Evolutionary conservation across 1,140 invertebrate species (phyloP), one percentile per base, ranked within the genome.

Genomic region (Zaprionus capensis): DNA sequence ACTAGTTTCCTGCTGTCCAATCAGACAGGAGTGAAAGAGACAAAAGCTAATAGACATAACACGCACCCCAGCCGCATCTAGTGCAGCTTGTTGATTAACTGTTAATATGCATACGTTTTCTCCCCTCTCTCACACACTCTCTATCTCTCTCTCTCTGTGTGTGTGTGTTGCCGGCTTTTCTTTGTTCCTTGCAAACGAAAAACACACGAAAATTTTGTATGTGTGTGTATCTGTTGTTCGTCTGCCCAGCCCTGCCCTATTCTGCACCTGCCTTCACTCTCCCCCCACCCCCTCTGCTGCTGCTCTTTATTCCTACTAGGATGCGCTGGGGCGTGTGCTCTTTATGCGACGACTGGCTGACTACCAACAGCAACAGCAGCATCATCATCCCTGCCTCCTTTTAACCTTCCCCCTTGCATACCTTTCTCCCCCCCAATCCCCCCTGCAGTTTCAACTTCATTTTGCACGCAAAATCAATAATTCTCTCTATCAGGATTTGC

Each of bases 391-490:
- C 24, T 12, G 51, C n/a, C 15, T 15, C 24, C 55, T 56, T 34
- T 34, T 9, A 34, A 11, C 31, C 9, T 34, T 34, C 31, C 9
- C 31, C 28, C 7, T 28, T 28, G 28, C 28, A 28, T 7, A 28
- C 28, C 28, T 2, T 9, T 67, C 20, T 46, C 38, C 24, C n/a
- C 22, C 41, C n/a, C 14, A 41, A 72, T 51, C 22, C 41, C n/a
- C 14, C 51, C 75, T 51, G 51, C 62, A 22, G 41, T 17, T 17
- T 82, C 72, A 66, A 64, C 70, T 76, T 87, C 84, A 80, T 87
- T 78, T 76, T 71, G 82, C 82, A 76, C 73, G 69, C 70, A 56
- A 90, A 88, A 88, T 88, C 84, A 88, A 88, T 88, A 88, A 84
- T 76, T 90, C 80, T 79, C 78, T 79, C 78, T 80, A 90, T 81